phyloP scores from a whole-genome alignment of 2,113 vertebrate genomes.

The Sciurus niger region DNA sequence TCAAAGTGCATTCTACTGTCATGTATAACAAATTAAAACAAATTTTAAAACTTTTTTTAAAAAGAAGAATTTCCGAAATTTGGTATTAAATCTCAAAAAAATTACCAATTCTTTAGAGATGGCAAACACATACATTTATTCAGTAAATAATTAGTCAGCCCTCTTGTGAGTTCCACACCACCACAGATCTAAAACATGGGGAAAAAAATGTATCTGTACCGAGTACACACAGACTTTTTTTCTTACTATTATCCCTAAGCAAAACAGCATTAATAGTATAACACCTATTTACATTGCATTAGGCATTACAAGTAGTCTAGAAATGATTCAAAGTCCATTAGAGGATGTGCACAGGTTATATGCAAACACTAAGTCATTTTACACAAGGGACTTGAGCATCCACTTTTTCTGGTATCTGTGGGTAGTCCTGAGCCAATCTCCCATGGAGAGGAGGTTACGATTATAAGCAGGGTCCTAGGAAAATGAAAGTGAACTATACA shows the following conservation, averaged over 20 bases:
- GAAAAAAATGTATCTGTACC: not conserved
- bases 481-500: not conserved
- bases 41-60: too few relatives aligned
- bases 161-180: not conserved
- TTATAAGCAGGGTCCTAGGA: not conserved
- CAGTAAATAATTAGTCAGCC: not conserved
- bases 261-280: not conserved
- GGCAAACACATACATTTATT: not conserved
- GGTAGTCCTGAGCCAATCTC: not conserved
- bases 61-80: not conserved
- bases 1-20: too few relatives aligned
- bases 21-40: too few relatives aligned
- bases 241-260: not conserved
- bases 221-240: not conserved
- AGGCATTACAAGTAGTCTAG: not conserved
- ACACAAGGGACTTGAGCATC: not conserved
- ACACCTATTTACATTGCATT: not conserved
- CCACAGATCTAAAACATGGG: not conserved
- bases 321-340: not conserved
- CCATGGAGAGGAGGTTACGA: not conserved
- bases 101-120: not conserved
- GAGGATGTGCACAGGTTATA: not conserved
- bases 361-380: not conserved
- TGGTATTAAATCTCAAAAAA: constrained; percentile 12
- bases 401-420: too few relatives aligned